Conservation (phyloP, 2,888 invertebrate genomes). For the Cheiracanthium punctorium region DNA sequence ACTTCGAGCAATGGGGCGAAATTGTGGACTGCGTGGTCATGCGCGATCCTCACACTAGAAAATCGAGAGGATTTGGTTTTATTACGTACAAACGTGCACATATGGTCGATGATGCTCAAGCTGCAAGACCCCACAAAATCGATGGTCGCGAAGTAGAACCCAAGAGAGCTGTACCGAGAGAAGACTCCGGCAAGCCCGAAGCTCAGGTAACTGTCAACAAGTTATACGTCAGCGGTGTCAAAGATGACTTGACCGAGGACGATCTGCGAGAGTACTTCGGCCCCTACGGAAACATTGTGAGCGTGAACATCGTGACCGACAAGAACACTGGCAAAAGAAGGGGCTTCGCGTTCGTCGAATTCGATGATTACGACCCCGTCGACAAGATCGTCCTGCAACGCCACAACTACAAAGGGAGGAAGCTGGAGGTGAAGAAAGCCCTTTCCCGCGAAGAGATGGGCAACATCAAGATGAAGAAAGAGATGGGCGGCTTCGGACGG, state of each 20-base stretch:
- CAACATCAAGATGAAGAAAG: conserved; percentile 75
- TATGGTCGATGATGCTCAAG: conserved; percentile 86
- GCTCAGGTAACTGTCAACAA: conserved; percentile 96
- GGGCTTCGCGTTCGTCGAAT: conserved; percentile 97
- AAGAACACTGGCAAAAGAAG: conserved; percentile 95
- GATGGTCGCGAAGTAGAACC: conserved; percentile 97
- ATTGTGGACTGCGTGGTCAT: conserved; percentile 97
- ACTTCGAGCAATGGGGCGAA: conserved; percentile 98
- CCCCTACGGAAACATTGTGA: conserved; percentile 86
- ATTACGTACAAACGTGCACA: conserved; percentile 94
- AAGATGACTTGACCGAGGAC: conserved; percentile 93
- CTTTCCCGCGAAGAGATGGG: conserved; percentile 88
- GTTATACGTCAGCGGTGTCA: conserved; percentile 93
- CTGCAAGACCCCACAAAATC: conserved; percentile 87
- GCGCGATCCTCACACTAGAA: conserved; percentile 95
- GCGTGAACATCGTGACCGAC: conserved; percentile 91
- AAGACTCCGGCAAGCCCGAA: conserved; percentile 87
- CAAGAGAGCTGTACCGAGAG: conserved; percentile 80
- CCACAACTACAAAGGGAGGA: conserved; percentile 85
- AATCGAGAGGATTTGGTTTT: conserved; percentile 98
- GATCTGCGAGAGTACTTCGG: conserved; percentile 85
- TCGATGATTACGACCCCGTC: conserved; percentile 97
- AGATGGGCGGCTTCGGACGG: conserved; percentile 22
- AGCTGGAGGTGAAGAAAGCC: conserved; percentile 94
- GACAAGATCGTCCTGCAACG: conserved; percentile 87